Percentiles rank a stretch among this genome's conserved stretches.
Conservation (phyloP, 2,888 invertebrate genomes). For the Antheraea yamamai region DNA sequence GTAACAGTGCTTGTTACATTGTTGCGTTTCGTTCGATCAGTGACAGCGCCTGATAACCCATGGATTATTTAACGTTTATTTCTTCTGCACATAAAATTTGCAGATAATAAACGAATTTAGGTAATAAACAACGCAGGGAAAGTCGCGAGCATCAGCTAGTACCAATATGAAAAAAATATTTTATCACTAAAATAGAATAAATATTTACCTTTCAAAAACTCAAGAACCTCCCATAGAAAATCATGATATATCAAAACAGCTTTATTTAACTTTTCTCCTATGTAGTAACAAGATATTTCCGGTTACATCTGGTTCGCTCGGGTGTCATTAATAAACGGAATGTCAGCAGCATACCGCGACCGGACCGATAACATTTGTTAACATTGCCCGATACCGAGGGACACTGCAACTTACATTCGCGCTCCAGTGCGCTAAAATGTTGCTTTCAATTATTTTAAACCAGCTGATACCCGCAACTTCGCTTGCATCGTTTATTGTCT, state of each 20-base stretch:
- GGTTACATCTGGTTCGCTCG: slow-evolving; percentile 34
- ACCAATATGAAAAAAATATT: no score
- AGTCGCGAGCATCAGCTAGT: no score
- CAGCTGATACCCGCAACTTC: not conserved
- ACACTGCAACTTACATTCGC: slow-evolving; percentile 35
- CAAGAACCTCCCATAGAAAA: not conserved
- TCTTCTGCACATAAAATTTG: no score
- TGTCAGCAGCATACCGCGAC: slow-evolving; percentile 44
- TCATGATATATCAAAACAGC: not conserved
- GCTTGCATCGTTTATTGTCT: not conserved
- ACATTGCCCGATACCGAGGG: slow-evolving; percentile 45
- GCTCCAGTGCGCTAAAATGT: slow-evolving; percentile 37
- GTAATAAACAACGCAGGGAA: no score
- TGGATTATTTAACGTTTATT: no score
- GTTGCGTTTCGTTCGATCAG: no score
- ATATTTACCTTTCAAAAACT: not conserved
- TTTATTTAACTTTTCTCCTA: not conserved
- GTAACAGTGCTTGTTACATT: no score
- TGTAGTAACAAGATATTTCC: slow-evolving; percentile 33
- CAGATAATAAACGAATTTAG: no score
- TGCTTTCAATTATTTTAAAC: slow-evolving; percentile 25
- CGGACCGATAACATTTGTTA: slow-evolving; percentile 61
- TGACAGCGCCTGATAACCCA: no score
- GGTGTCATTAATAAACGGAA: slow-evolving; percentile 57
- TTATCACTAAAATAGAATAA: not conserved